Conservation (phyloP, 2,888 invertebrate genomes). For the Eristalinus aeneus region DNA sequence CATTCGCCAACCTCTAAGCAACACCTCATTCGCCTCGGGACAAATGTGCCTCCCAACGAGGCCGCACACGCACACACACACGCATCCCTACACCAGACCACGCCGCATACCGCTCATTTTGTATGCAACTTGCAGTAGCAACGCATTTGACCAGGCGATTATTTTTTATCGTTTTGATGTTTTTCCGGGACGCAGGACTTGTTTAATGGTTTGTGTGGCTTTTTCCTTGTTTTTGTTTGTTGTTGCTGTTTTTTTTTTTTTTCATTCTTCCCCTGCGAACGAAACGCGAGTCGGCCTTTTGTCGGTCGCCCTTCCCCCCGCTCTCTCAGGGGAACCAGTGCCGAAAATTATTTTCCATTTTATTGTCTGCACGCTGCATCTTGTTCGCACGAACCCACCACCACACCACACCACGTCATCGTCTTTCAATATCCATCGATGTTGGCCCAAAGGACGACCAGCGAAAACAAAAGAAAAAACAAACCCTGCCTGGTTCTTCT, state of each 20-base stretch:
- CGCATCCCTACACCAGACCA: background rate
- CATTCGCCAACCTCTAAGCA: background rate
- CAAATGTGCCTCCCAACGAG: background rate
- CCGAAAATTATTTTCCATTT: conserved; percentile 21
- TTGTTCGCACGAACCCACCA: conserved; percentile 50
- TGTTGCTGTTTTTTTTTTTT: conserved; percentile 24
- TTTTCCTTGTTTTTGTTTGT: conserved; percentile 5
- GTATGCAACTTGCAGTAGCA: conserved; percentile 63
- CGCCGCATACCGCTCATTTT: background rate
- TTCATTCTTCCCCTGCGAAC: background rate
- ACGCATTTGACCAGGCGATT: conserved; percentile 62
- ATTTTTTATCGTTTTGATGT: conserved; percentile 45
- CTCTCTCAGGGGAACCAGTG: conserved; percentile 4
- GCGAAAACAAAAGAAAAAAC: background rate
- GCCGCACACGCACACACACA: background rate
- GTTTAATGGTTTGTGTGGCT: conserved; percentile 12
- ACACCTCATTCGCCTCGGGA: background rate
- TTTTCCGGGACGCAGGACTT: conserved; percentile 45
- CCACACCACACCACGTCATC: conserved; percentile 10
- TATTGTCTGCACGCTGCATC: conserved; percentile 42
- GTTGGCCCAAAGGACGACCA: conserved; percentile 15
- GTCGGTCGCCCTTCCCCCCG: background rate
- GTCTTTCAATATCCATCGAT: conserved; percentile 61
- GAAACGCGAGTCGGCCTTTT: conserved; percentile 7
- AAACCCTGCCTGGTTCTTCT: background rate